Base-by-base conservation (phyloP, 2,113 vertebrate species). In the Microtus pennsylvanicus region DNA sequence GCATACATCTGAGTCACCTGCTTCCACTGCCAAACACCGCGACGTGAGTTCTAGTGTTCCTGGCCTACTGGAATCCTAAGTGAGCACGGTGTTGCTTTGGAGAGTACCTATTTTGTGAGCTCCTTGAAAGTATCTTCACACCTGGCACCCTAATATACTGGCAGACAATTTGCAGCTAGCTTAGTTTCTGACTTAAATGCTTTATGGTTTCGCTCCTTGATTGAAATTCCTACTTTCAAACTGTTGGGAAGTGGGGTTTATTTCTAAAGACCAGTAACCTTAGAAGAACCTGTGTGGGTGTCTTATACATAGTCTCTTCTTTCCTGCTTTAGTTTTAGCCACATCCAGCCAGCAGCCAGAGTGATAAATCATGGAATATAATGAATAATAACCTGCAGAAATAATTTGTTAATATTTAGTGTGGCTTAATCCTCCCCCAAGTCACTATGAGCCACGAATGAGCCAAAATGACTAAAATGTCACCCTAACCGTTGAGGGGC, bases 331-430 rank as follows among this genome's bases (percentile, higher is more conserved):
- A 16, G 3, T 35, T 96, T 87, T 69, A 78, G 1, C 35, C 1
- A 28, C 7, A 42, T 65, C 58, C 89, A 82, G 42, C 24, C n/a
- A 50, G 13, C 3, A 74, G 28, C 9, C 72, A 91, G 50, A 86
- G 17, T 50, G 77, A 22, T 93, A 96, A 89, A 93, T 89, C 61
- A 91, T 30, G 30, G 63, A 19, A 55, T 6, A 77, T 47, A 28
- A 16, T 94, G 65, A 97, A 55, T 94, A 95, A 83, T 55, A 28
- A 83, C 30, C 52, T 45, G 28, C 14, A n/a, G 42, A 90, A 95
- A 87, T 50, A 21, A 74, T 93, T 26, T 91, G 47, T 78, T 93
- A 93, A 69, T 94, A 87, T 95, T 94, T 91, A 83, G 74, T 1
- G 33, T 69, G 7, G 52, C 8, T 96, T 47, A 94, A 89, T 95